Percentiles rank a stretch among this genome's conserved stretches.
Conservation (phyloP, 2,888 invertebrate species). For the Chrysolina americana region DNA sequence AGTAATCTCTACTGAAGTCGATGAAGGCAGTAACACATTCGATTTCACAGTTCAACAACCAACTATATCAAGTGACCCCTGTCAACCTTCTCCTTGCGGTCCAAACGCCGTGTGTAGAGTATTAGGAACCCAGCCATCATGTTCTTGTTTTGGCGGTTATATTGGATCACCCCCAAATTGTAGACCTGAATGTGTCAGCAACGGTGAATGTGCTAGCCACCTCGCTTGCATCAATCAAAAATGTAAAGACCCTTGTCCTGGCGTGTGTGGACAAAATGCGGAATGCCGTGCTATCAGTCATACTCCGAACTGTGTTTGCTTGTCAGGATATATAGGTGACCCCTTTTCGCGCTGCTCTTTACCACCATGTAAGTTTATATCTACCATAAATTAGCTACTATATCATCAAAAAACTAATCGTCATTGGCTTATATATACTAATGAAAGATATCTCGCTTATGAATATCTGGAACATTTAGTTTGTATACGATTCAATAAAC, state of each 20-base stretch:
- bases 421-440: conserved; percentile 26
- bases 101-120: conserved; percentile 74
- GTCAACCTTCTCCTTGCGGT: conserved; percentile 82
- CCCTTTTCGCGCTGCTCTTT: conserved; percentile 76
- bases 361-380: conserved; percentile 63
- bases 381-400: conserved; percentile 65
- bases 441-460: background rate
- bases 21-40: conserved; percentile 18
- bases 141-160: conserved; percentile 76
- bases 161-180: conserved; percentile 80
- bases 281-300: conserved; percentile 81
- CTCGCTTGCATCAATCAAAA: conserved; percentile 82
- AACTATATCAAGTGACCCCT: conserved; percentile 70
- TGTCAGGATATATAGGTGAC: conserved; percentile 73
- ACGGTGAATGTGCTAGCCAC: conserved; percentile 79
- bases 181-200: conserved; percentile 81
- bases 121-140: conserved; percentile 72
- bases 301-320: conserved; percentile 80
- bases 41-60: conserved; percentile 52
- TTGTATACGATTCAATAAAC: too few relatives aligned
- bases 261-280: conserved; percentile 82
- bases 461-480: background rate
- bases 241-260: conserved; percentile 83
- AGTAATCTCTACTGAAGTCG: conserved; percentile 32
- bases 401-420: conserved; percentile 42